Percentiles rank a stretch among this genome's conserved stretches.
phyloP scores from a whole-genome alignment of 2,113 vertebrate species.

The Grantiella picta region DNA sequence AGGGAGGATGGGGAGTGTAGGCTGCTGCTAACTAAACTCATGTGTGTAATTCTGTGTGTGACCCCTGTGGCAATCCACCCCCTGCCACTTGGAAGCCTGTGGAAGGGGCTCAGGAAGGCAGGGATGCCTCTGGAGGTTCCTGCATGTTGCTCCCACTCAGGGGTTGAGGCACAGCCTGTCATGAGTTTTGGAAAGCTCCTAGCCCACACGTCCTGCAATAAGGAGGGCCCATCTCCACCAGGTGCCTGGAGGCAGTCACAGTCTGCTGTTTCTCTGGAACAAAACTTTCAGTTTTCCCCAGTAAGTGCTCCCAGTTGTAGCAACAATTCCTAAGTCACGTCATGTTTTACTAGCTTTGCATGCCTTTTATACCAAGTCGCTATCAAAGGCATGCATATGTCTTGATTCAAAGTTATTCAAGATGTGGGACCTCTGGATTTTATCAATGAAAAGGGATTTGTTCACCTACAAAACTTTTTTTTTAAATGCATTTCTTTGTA shows the following conservation, averaged over 20 bases:
- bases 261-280: not conserved
- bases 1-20: not conserved
- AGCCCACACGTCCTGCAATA: not conserved
- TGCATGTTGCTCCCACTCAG: not conserved
- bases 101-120: not conserved
- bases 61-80: not conserved
- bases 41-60: not conserved
- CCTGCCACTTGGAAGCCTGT: not conserved
- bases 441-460: not conserved
- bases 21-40: not conserved
- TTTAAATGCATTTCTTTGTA: not conserved
- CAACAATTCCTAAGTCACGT: not conserved
- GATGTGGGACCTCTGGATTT: not conserved
- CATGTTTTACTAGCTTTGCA: not conserved
- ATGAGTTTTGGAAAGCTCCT: not conserved
- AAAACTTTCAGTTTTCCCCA: not conserved
- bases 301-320: slow-evolving; percentile 31
- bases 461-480: not conserved
- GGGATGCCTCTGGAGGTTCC: not conserved
- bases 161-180: not conserved
- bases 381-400: slow-evolving; percentile 1
- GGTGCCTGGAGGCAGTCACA: not conserved
- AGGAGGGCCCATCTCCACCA: not conserved
- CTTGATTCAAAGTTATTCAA: slow-evolving; percentile 8
- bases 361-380: not conserved